Conservation (phyloP, 2,113 vertebrate species). For the Pseudopipra pipra region DNA sequence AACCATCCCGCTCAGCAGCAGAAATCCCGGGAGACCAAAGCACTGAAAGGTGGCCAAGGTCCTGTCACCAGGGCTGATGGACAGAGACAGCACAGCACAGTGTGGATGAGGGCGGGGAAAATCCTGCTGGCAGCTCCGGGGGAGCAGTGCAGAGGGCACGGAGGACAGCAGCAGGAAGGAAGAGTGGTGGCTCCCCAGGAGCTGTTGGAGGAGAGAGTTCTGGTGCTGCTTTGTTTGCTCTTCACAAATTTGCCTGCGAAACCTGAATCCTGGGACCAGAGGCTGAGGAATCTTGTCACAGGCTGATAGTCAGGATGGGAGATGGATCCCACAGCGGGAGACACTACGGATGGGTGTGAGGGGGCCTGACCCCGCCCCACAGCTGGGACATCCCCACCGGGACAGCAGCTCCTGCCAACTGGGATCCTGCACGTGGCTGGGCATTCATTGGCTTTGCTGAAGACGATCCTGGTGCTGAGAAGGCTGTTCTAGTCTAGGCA, state of each 20-base stretch:
- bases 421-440: rapidly evolving
- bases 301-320: background rate
- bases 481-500: background rate
- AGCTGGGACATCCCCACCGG: background rate
- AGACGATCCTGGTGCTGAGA: background rate
- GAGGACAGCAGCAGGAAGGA: background rate
- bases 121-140: background rate
- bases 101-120: background rate
- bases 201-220: background rate
- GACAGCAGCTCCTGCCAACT: rapidly evolving
- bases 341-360: background rate
- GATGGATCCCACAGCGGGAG: background rate
- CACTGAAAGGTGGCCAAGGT: background rate
- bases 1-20: background rate
- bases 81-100: background rate
- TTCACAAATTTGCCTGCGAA: background rate
- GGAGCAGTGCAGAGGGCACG: background rate
- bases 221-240: background rate
- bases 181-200: background rate
- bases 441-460: rapidly evolving
- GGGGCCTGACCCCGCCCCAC: background rate
- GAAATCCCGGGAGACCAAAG: background rate
- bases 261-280: background rate
- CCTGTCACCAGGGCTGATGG: background rate
- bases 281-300: background rate